Evolutionary conservation across 1,140 invertebrate genomes (phyloP).

Genomic region (Druon quercuslanigerum): DNA sequence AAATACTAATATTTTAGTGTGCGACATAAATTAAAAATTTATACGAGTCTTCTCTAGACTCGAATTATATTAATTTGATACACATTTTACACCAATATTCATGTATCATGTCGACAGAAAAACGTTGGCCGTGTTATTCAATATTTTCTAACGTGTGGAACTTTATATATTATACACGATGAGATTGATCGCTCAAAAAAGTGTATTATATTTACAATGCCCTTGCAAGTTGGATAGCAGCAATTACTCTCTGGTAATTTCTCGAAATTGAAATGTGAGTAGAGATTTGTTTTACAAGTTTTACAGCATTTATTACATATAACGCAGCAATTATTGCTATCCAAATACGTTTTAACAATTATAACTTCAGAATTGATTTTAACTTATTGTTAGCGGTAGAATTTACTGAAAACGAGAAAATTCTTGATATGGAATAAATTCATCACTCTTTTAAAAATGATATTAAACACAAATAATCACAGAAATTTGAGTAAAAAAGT

Average conservation of each 20-base stretch:
- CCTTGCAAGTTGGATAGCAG: neutral
- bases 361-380: neutral
- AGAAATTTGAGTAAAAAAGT: too few species aligned
- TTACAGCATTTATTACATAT: neutral
- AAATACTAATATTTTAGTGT: too few species aligned
- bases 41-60: too few species aligned
- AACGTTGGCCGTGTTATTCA: conserved; percentile 5
- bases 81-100: too few species aligned
- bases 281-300: neutral
- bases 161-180: conserved; percentile 20
- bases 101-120: neutral
- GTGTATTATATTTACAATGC: conserved; percentile 10
- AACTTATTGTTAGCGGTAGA: neutral
- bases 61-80: too few species aligned
- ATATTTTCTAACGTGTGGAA: neutral
- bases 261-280: neutral
- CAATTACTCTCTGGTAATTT: neutral
- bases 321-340: neutral
- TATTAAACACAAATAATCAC: too few species aligned
- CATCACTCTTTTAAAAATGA: neutral
- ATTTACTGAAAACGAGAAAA: conserved; percentile 12
- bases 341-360: conserved; percentile 2
- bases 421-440: conserved; percentile 26
- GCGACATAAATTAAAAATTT: too few species aligned
- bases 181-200: conserved; percentile 13